A percentile compares a stretch with the other conserved stretches of the same genome.
Conservation (phyloP, 2,797 vertebrate genomes). For the Sebastes nivosus region DNA sequence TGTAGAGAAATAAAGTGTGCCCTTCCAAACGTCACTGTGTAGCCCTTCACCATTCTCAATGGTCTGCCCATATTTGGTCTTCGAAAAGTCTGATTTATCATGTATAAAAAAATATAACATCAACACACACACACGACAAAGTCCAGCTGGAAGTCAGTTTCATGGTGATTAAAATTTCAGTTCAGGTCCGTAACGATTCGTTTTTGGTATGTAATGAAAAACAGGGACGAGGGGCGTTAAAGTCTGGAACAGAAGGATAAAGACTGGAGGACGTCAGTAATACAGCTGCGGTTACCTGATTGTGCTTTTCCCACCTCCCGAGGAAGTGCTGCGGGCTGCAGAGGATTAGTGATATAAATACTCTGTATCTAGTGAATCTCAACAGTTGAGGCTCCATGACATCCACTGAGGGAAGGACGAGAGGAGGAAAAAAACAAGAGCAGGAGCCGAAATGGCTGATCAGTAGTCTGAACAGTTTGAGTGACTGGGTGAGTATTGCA, state of each 20-base stretch:
- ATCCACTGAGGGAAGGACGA: neutral
- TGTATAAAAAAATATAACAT: conserved; percentile 47
- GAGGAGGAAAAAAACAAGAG: neutral
- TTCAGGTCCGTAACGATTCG: conserved; percentile 19
- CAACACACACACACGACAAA: conserved; percentile 3
- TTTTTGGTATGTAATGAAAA: conserved; percentile 65
- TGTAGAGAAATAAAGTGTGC: neutral
- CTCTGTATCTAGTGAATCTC: neutral
- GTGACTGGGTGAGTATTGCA: conserved; percentile 24
- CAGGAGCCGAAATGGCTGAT: neutral
- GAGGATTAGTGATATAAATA: conserved; percentile 12
- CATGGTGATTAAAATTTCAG: conserved; percentile 27
- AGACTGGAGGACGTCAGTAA: neutral
- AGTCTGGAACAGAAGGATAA: neutral
- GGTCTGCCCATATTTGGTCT: conserved; percentile 64
- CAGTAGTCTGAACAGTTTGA: neutral
- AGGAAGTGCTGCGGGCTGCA: neutral
- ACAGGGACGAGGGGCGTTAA: neutral
- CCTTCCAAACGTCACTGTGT: conserved; percentile 16
- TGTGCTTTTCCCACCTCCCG: conserved; percentile 47
- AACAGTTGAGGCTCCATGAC: conserved; percentile 14
- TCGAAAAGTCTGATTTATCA: conserved; percentile 1
- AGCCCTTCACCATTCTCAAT: conserved; percentile 63
- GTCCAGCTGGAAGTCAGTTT: conserved; percentile 29
- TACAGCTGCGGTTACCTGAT: conserved; percentile 44